These are phyloP conservation scores for Coenonympha arcania DNA, from an alignment of 2,888 invertebrate species.

Conservation along the genomic window DNA sequence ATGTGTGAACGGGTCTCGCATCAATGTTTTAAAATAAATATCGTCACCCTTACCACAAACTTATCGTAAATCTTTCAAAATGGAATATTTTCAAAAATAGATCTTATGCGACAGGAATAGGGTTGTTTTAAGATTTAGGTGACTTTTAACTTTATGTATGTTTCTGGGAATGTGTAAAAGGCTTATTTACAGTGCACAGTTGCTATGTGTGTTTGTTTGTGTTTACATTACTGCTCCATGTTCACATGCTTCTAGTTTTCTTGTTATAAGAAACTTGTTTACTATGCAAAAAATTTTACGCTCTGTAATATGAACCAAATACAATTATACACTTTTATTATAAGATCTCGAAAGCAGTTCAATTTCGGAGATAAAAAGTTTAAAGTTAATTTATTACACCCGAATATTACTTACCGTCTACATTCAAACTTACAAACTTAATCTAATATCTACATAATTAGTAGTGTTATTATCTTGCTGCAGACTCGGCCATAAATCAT, in stretches of 20 bases:
- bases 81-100: not conserved
- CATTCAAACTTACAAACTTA: no score
- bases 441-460: no score
- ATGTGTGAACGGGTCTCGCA: slow-evolving; percentile 26
- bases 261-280: slow-evolving; percentile 19
- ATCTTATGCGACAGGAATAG: slow-evolving; percentile 3
- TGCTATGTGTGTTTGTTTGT: slow-evolving; percentile 23
- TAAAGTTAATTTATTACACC: no score
- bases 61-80: not conserved
- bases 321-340: no score
- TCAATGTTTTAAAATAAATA: slow-evolving; percentile 25
- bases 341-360: no score
- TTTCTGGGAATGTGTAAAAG: slow-evolving; percentile 31
- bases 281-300: not conserved
- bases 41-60: slow-evolving; percentile 14
- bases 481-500: no score
- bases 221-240: slow-evolving; percentile 15
- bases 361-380: no score
- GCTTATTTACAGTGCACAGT: slow-evolving; percentile 27
- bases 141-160: slow-evolving; percentile 1
- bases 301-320: no score
- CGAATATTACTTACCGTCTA: no score
- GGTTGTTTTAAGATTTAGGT: not conserved
- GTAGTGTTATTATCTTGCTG: no score
- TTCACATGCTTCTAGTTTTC: slow-evolving; percentile 19